Evolutionary conservation across 1,140 invertebrate species (phyloP).

Genomic region (Druon quercuslanigerum): DNA sequence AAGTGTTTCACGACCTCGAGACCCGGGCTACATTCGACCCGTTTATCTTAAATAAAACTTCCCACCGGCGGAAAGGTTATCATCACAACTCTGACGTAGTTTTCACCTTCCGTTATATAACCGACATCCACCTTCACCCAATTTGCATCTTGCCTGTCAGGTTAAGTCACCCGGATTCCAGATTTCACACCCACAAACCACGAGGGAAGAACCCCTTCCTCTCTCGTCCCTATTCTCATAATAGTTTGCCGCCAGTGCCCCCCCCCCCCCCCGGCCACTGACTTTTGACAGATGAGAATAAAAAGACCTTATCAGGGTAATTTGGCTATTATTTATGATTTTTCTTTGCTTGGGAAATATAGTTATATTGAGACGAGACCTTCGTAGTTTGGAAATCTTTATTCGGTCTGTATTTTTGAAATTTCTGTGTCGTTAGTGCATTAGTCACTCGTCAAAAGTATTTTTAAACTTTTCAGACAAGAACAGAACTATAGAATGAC

Average conservation of each 20-base stretch:
- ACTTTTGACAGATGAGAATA: slow-evolving; percentile 1
- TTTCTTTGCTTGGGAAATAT: no score
- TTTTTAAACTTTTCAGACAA: no score
- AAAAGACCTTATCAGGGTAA: no score
- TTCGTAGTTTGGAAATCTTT: no score
- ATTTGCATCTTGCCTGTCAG: slow-evolving; percentile 5
- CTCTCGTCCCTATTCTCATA: neutral
- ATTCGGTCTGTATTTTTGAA: no score
- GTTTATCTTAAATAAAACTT: slow-evolving; percentile 6
- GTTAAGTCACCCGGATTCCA: neutral
- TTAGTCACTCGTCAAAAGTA: no score
- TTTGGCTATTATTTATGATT: no score
- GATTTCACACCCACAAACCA: neutral
- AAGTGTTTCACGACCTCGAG: slow-evolving; percentile 28
- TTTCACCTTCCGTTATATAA: slow-evolving; percentile 34
- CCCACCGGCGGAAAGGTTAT: slow-evolving; percentile 12
- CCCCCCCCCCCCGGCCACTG: neutral
- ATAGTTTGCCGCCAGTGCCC: neutral
- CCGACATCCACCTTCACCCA: neutral
- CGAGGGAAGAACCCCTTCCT: neutral
- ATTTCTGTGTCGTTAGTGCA: no score
- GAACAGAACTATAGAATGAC: no score
- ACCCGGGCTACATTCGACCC: slow-evolving; percentile 21
- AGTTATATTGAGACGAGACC: no score
- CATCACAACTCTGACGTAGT: slow-evolving; percentile 14